These are phyloP conservation scores for Formica selysi DNA, from an alignment of 1,140 invertebrate species.

Conservation along the genomic window DNA sequence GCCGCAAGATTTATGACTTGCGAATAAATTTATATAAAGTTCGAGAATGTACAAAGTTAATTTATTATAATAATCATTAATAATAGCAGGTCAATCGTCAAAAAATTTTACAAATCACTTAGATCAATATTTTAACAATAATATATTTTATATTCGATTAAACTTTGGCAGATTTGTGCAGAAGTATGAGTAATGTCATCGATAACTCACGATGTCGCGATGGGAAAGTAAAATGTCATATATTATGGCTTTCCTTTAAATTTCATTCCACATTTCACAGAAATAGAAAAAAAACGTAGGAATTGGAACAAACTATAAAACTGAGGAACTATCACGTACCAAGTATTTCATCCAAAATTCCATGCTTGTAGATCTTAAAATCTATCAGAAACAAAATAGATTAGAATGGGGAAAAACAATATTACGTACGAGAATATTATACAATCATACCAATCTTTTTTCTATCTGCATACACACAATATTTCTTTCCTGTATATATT, in stretches of 20 bases:
- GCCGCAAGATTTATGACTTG: too few species aligned
- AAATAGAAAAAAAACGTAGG: constrained; percentile 2
- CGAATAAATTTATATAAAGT: neutral
- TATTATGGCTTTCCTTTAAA: neutral
- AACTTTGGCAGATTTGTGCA: constrained; percentile 6
- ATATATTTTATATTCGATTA: neutral
- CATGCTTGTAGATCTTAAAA: neutral
- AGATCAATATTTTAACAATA: neutral
- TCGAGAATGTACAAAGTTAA: neutral
- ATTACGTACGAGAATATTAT: neutral
- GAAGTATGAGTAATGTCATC: neutral
- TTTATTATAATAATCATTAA: neutral
- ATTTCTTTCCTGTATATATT: neutral
- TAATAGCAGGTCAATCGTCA: neutral
- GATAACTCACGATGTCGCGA: constrained; percentile 10
- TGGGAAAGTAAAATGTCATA: constrained; percentile 15
- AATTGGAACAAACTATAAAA: constrained; percentile 13
- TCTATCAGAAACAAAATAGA: neutral
- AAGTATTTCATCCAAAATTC: constrained; percentile 25
- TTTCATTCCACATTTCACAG: neutral
- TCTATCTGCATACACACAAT: neutral
- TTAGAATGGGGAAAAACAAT: neutral
- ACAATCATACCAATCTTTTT: neutral
- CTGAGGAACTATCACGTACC: neutral
- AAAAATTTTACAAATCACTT: neutral